These are phyloP conservation scores for Dryas iulia DNA, from an alignment of 1,140 invertebrate genomes.

Conservation along the genomic window DNA sequence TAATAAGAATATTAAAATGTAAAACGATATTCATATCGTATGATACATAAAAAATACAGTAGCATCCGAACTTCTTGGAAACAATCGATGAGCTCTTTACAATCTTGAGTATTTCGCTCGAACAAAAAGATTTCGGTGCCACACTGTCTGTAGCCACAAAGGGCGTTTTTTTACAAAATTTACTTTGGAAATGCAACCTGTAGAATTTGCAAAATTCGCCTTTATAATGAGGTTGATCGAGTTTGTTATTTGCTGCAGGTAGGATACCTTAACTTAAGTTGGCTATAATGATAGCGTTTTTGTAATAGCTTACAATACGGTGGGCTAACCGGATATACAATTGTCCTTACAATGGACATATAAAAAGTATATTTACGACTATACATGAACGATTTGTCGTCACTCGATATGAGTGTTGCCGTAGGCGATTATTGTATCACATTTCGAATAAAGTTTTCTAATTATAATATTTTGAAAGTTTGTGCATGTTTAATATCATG, in stretches of 20 bases:
- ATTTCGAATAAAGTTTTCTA: slow-evolving; percentile 44
- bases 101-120: slow-evolving; percentile 53
- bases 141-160: slow-evolving; percentile 74
- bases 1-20: neutral
- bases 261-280: slow-evolving; percentile 14
- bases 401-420: slow-evolving; percentile 64
- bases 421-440: slow-evolving; percentile 64
- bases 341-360: slow-evolving; percentile 54
- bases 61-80: slow-evolving; percentile 59
- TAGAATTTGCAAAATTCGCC: slow-evolving; percentile 42
- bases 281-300: slow-evolving; percentile 64
- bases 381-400: slow-evolving; percentile 77
- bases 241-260: slow-evolving; percentile 38
- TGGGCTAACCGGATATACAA: slow-evolving; percentile 69
- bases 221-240: slow-evolving; percentile 40
- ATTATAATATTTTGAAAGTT: neutral
- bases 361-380: slow-evolving; percentile 76
- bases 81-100: slow-evolving; percentile 48
- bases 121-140: slow-evolving; percentile 71
- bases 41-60: slow-evolving; percentile 7
- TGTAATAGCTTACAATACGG: slow-evolving; percentile 62
- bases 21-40: neutral
- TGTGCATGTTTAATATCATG: slow-evolving; percentile 7
- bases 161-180: slow-evolving; percentile 61
- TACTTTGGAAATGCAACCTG: slow-evolving; percentile 70